phyloP scores from a whole-genome alignment of 2,888 invertebrate genomes.

The Caenorhabditis afra region DNA sequence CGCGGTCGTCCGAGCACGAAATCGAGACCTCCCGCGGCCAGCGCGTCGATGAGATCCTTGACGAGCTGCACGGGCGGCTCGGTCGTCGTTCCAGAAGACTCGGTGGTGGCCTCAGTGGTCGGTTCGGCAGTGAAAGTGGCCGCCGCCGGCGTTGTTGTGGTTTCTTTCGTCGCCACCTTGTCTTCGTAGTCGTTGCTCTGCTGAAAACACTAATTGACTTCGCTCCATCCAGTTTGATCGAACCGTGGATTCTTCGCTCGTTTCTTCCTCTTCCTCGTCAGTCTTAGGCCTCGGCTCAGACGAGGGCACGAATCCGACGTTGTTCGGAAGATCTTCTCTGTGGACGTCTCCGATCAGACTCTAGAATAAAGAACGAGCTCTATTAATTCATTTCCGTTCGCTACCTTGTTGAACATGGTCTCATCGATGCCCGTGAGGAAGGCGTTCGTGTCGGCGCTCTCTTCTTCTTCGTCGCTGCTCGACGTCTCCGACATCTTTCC shows the following conservation, averaged over 20 bases:
- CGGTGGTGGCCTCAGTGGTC: slow-evolving; percentile 10
- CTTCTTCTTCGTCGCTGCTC: slow-evolving; percentile 45
- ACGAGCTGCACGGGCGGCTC: slow-evolving; percentile 78
- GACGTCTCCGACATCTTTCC: slow-evolving; percentile 25
- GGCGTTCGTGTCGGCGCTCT: slow-evolving; percentile 27
- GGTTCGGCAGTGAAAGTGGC: slow-evolving; percentile 10
- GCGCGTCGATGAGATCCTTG: slow-evolving; percentile 71
- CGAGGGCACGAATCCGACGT: slow-evolving; percentile 68
- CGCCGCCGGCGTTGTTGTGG: slow-evolving; percentile 15
- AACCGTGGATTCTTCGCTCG: neutral
- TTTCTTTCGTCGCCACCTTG: slow-evolving; percentile 33
- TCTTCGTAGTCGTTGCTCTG: slow-evolving; percentile 51
- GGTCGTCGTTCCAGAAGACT: slow-evolving; percentile 58
- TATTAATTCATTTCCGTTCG: neutral
- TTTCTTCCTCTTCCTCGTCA: slow-evolving; percentile 41
- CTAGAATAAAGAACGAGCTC: slow-evolving; percentile 30
- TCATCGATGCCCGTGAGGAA: slow-evolving; percentile 53
- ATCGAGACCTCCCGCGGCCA: slow-evolving; percentile 70
- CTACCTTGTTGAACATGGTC: slow-evolving; percentile 49
- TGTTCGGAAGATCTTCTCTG: slow-evolving; percentile 60
- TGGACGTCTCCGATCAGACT: slow-evolving; percentile 50
- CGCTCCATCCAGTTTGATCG: too few relatives aligned
- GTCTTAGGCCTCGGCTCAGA: slow-evolving; percentile 62
- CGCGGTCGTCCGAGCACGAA: slow-evolving; percentile 63
- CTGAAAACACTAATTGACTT: neutral